These are phyloP conservation scores for Eupristina koningsbergeri DNA, from an alignment of 1,140 invertebrate genomes.

Conservation along the genomic window DNA sequence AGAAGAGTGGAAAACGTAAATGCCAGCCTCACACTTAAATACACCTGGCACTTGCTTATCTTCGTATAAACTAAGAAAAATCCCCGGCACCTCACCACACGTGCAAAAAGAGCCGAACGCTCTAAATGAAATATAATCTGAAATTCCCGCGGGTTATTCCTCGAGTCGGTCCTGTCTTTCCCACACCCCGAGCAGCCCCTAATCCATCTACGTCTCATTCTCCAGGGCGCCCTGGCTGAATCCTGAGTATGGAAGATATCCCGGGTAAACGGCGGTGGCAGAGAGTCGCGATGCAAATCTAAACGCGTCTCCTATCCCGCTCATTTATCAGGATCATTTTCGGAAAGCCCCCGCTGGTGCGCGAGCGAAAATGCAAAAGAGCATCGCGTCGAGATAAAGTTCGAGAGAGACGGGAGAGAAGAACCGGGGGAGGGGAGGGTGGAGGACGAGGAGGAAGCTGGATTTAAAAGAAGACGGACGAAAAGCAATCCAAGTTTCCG, in stretches of 20 bases:
- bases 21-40: not conserved
- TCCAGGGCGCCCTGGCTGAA: not conserved
- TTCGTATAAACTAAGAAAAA: not conserved
- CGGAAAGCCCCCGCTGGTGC: conserved; percentile 6
- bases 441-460: not conserved
- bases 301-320: conserved; percentile 45
- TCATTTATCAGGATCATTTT: conserved; percentile 54
- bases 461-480: conserved; percentile 43
- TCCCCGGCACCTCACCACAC: not conserved
- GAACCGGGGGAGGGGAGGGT: not conserved
- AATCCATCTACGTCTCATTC: conserved; percentile 43
- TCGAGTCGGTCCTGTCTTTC: not conserved
- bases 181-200: not conserved
- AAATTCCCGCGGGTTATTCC: conserved; percentile 36
- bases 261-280: not conserved
- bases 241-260: not conserved
- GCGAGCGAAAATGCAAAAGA: conserved; percentile 29
- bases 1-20: conserved; percentile 2
- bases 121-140: conserved; percentile 50
- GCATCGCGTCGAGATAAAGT: conserved; percentile 15
- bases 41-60: conserved; percentile 45
- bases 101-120: conserved; percentile 14
- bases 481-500: conserved; percentile 49
- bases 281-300: conserved; percentile 46
- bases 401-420: not conserved